Conservation (phyloP, 37 sponge, comb jelly and placozoan species). For the Halisarca cf. caerulea region DNA sequence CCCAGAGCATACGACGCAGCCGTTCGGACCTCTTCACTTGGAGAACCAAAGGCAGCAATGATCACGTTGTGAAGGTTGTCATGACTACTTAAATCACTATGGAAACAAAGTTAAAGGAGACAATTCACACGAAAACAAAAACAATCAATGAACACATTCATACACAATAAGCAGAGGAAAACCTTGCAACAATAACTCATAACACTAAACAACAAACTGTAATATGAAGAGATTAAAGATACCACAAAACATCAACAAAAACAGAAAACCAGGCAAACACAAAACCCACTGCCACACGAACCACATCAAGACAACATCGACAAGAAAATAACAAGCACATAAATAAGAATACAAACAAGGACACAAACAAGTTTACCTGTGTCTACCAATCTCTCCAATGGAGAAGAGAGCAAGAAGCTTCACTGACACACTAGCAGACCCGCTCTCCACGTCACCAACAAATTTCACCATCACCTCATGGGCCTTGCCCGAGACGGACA, state of each 20-base stretch:
- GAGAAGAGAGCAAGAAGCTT: constrained; percentile 79
- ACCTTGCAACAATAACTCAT: no score
- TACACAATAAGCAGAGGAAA: background rate
- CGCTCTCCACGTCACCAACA: constrained; percentile 59
- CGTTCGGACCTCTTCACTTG: constrained; percentile 93
- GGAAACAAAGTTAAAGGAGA: background rate
- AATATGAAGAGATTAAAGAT: no score
- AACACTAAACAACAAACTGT: no score
- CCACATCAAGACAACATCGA: no score
- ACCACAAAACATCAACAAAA: no score
- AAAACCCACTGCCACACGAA: no score
- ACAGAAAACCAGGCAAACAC: no score
- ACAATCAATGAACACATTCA: background rate
- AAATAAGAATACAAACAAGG: no score
- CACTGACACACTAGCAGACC: constrained; percentile 59
- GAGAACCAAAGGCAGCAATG: constrained; percentile 70
- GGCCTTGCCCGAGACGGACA: constrained; percentile 56
- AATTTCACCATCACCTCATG: constrained; percentile 60
- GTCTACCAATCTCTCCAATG: constrained; percentile 94
- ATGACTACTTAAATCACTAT: constrained; percentile 85
- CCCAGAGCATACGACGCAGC: constrained; percentile 96
- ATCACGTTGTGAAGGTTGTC: constrained; percentile 73
- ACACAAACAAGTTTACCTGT: constrained; percentile 51
- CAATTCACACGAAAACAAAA: background rate
- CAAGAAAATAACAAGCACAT: no score